These are phyloP conservation scores for Cepphus grylle DNA, from an alignment of 2,113 vertebrate species.

Conservation along the genomic window DNA sequence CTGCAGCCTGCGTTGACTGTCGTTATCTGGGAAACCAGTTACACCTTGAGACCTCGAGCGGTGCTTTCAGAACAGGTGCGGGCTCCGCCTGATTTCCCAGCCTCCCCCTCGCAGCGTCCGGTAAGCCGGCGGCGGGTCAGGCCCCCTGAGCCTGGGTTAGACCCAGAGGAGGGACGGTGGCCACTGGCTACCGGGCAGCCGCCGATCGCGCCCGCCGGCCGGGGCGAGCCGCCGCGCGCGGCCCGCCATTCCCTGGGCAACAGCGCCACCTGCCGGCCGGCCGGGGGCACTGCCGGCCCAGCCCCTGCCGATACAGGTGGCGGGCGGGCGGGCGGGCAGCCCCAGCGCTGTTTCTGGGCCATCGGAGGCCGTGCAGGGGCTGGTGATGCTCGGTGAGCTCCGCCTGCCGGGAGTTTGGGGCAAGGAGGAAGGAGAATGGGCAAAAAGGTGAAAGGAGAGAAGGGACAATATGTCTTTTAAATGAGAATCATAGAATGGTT, in stretches of 20 bases:
- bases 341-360: background rate
- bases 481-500: too few relatives aligned
- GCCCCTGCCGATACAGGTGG: accelerated
- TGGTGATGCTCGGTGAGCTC: background rate
- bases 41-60: background rate
- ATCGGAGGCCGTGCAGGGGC: background rate
- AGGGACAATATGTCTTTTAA: background rate
- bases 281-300: background rate
- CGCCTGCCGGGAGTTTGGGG: background rate
- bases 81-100: background rate
- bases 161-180: background rate
- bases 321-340: background rate
- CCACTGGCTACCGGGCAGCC: background rate
- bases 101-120: background rate
- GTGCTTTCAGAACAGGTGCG: background rate
- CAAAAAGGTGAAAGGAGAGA: background rate
- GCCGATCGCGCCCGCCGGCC: too few relatives aligned
- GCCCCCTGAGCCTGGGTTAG: background rate
- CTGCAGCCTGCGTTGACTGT: background rate
- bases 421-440: background rate
- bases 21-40: background rate
- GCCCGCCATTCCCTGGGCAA: background rate
- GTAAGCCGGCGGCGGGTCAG: background rate
- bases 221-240: background rate
- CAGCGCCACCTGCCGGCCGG: conserved; percentile 31